Evolutionary conservation across 2,888 invertebrate species (phyloP), one percentile per base, ranked within the genome.

Genomic region (Pheosia tremula): DNA sequence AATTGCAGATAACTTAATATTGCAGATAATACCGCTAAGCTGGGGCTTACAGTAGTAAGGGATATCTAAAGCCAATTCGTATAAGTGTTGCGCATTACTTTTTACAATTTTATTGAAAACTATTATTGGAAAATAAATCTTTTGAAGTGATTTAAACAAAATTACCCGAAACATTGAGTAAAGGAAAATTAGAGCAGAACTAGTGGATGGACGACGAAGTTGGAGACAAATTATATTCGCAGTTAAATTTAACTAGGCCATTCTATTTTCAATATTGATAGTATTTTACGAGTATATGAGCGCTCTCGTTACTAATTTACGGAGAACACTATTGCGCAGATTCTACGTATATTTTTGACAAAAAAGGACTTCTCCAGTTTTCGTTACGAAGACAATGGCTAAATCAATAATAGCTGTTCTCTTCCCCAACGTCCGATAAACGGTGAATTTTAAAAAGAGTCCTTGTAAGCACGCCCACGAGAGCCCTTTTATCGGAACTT

Each of bases 1-100:
- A 38, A 38, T 54, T 54, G 54, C 38, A 54, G 54, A 54, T 38
- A 54, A 54, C 13, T 54, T 8, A 54, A 37, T 38, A 54, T 36
- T 2, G 36, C 11, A n/a, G 54, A 37, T 54, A 24, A 38, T 24
- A 54, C 38, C 8, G 24, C 24, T 50, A 24, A 50, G 50, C 50
- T 13, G 50, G 0, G 50, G 24, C 6, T 8, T 50, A 24, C 2
- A 5, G 24, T 8, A 24, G 13, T 50, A 8, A 50, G 50, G 24
- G 50, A 50, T 50, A 50, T 50, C 13, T 49, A 49, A 8, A 50
- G 24, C 24, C 24, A 24, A 50, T 50, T 50, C n/a, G 47, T 47
- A 5, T 0, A 47, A 47, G 47, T 47, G 47, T 47, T 47, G n/a
- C 24, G n/a, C n/a, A n/a, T n/a, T 47, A n/a, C 47, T 47, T 47